These are phyloP conservation scores for Chironomus riparius DNA, from an alignment of 2,888 invertebrate species.

Conservation along the genomic window DNA sequence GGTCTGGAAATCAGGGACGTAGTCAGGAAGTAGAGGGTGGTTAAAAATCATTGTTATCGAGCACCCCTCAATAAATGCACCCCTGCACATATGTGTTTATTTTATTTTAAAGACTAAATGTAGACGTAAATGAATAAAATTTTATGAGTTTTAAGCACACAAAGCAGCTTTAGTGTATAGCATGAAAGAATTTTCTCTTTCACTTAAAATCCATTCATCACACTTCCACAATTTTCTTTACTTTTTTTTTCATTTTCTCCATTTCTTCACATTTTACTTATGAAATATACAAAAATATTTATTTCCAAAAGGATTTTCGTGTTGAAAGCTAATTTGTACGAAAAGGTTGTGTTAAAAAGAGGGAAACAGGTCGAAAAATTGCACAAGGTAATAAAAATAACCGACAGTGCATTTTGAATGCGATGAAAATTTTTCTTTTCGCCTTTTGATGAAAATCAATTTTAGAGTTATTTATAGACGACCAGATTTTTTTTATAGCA, in stretches of 20 bases:
- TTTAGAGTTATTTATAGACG: no score
- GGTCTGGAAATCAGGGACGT: no score
- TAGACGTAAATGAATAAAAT: background rate
- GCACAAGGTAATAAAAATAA: no score
- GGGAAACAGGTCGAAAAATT: background rate
- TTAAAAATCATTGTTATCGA: no score
- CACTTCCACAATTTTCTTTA: background rate
- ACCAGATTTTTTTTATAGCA: no score
- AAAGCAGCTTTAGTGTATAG: background rate
- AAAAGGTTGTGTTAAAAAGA: background rate
- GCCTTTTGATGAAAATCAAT: no score
- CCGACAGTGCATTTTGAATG: no score
- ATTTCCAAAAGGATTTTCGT: background rate
- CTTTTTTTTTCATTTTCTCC: background rate
- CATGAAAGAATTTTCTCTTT: background rate
- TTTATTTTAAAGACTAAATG: background rate
- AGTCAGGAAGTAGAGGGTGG: no score
- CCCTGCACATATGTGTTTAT: no score
- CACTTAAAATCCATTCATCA: constrained; percentile 10
- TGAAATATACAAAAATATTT: background rate
- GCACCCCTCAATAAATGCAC: no score
- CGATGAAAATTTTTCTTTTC: no score
- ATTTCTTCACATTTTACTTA: no score
- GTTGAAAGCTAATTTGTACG: constrained; percentile 20
- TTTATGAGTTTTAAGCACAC: background rate